Evolutionary conservation across 2,113 vertebrate species (phyloP).

Genomic region (Bufo gargarizans): DNA sequence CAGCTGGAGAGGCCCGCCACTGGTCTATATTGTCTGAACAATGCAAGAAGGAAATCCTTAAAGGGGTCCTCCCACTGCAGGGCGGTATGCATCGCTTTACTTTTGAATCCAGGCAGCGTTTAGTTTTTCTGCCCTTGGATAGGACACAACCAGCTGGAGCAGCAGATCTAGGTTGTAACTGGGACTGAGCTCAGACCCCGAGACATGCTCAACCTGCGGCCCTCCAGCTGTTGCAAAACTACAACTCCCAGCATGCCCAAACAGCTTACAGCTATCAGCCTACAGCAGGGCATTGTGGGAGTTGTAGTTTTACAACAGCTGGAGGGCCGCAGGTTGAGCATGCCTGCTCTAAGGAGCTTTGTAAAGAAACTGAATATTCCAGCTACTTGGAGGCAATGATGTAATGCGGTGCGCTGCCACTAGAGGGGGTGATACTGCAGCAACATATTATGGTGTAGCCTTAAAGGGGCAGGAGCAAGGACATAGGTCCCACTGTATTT

Average conservation of each 20-base stretch:
- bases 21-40: neutral
- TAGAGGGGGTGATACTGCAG: neutral
- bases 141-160: neutral
- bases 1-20: neutral
- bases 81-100: neutral
- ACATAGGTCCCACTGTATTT: neutral
- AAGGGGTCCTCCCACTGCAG: neutral
- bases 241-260: too few relatives aligned
- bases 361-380: neutral
- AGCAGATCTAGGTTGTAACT: too few relatives aligned
- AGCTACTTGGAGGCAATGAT: neutral
- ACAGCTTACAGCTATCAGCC: too few relatives aligned
- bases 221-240: too few relatives aligned
- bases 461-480: neutral
- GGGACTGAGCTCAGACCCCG: too few relatives aligned
- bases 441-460: too few relatives aligned
- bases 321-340: too few relatives aligned
- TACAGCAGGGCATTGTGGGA: too few relatives aligned
- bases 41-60: neutral
- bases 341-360: too few relatives aligned
- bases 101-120: neutral
- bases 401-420: neutral
- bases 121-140: neutral
- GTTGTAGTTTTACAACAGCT: too few relatives aligned
- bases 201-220: too few relatives aligned